These are phyloP conservation scores for Tachina lurida DNA, from an alignment of 2,888 invertebrate genomes.

Conservation along the genomic window DNA sequence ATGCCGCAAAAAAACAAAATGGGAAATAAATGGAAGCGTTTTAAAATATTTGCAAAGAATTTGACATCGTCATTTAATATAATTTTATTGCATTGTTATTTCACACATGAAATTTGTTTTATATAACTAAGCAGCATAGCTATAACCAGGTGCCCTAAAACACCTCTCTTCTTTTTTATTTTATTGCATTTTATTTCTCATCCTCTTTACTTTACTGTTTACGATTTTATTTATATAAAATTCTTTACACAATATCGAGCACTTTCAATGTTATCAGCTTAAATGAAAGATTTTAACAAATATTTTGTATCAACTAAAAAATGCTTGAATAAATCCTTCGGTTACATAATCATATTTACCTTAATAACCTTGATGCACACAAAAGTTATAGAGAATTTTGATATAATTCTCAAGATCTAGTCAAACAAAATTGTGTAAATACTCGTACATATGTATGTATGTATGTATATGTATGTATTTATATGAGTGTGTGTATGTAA, in stretches of 20 bases:
- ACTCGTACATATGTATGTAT: not conserved
- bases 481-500: not conserved
- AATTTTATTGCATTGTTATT: no score
- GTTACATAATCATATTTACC: slow-evolving; percentile 33
- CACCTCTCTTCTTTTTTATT: no score
- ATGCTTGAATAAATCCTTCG: slow-evolving; percentile 33
- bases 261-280: not conserved
- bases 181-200: no score
- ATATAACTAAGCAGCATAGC: no score
- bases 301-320: slow-evolving; percentile 13
- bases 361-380: slow-evolving; percentile 39
- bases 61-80: no score
- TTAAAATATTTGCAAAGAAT: no score
- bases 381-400: slow-evolving; percentile 35
- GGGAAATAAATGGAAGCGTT: no score
- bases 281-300: not conserved
- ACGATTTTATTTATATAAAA: no score
- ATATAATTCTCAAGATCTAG: slow-evolving; percentile 42
- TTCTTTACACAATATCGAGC: not conserved
- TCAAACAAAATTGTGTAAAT: slow-evolving; percentile 26
- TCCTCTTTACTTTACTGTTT: no score
- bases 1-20: no score
- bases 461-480: not conserved
- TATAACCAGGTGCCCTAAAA: no score
- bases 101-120: no score